Conservation (phyloP, 2,113 vertebrate species). For the Hemichromis elongatus region DNA sequence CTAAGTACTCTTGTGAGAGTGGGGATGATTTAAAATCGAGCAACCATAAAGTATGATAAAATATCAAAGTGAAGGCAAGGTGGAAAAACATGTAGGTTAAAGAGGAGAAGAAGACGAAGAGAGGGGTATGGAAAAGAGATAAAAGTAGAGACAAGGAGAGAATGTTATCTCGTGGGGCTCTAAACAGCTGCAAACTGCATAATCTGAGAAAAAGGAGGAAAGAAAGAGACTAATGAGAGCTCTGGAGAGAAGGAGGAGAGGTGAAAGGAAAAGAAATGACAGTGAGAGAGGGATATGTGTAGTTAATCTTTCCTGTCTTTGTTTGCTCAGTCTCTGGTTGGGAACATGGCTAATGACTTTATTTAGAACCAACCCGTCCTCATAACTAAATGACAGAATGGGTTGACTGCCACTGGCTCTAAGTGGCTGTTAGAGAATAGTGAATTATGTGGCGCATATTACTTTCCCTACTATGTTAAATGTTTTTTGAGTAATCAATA, state of each 20-base stretch:
- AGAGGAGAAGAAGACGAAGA: background rate
- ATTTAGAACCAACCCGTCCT: background rate
- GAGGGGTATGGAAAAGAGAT: background rate
- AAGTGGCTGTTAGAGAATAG: background rate
- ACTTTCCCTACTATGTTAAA: background rate
- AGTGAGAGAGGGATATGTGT: background rate
- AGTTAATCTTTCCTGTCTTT: background rate
- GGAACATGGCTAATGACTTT: background rate
- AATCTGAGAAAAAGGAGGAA: background rate
- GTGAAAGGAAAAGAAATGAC: background rate
- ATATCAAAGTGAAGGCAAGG: background rate
- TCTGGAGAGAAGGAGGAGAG: background rate
- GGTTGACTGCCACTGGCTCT: background rate
- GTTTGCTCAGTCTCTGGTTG: background rate
- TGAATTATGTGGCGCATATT: background rate
- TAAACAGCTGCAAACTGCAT: constrained; percentile 43
- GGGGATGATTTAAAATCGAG: background rate
- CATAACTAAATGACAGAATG: background rate
- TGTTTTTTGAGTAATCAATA: background rate
- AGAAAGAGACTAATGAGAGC: background rate
- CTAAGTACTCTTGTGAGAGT: background rate
- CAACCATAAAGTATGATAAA: background rate
- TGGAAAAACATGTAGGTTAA: background rate
- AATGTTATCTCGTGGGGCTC: background rate
- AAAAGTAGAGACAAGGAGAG: background rate